Evolutionary conservation across 2,113 vertebrate genomes (phyloP).

Genomic region (Deroptyus accipitrinus): DNA sequence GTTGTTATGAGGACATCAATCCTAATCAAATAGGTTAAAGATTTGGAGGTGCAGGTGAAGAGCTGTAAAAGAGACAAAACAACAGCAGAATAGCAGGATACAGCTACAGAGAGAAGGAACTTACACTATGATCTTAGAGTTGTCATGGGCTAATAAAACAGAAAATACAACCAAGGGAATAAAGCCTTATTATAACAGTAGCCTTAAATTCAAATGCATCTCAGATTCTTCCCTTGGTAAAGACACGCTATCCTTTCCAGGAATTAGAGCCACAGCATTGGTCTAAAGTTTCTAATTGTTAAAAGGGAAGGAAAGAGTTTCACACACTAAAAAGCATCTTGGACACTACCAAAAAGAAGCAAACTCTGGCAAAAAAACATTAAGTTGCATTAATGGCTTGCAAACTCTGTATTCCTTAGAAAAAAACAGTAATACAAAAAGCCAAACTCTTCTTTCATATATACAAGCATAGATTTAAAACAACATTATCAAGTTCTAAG

Average conservation of each 20-base stretch:
- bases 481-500: background rate
- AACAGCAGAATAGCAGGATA: background rate
- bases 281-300: background rate
- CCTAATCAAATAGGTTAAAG: background rate
- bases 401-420: background rate
- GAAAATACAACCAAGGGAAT: background rate
- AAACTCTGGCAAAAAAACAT: background rate
- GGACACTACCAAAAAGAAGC: background rate
- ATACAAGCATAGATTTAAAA: background rate
- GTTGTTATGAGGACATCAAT: background rate
- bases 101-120: background rate
- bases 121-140: background rate
- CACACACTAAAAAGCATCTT: background rate
- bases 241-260: background rate
- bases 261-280: background rate
- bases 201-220: background rate
- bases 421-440: background rate
- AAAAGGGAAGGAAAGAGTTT: background rate
- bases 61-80: background rate
- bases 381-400: background rate
- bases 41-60: background rate
- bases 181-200: background rate
- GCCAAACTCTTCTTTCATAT: background rate
- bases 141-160: rapidly evolving
- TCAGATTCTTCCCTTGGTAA: background rate